Base-by-base conservation (phyloP, 2,888 invertebrate genomes). In the Acleris literana region DNA sequence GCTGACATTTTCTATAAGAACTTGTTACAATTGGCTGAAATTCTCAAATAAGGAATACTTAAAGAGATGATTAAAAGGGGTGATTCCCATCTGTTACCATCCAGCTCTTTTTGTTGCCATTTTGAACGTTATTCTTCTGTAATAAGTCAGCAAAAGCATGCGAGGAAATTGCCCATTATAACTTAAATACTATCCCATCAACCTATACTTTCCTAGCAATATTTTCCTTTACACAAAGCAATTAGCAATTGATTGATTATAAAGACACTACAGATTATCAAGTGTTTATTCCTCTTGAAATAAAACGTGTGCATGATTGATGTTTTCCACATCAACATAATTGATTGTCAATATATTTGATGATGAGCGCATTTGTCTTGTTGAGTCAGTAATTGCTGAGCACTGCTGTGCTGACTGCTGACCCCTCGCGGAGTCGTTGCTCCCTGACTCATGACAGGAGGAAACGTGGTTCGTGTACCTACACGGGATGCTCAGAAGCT, bases 341-440 rank as follows among this genome's bases (percentile, higher is more conserved):
- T 58, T 49, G 52, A 52, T 52, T 64, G 63, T 11, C 63, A 39
- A 55, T 48, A 59, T 13, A 39, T 46, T 20, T 29, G 13, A 44
- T 57, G 44, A 57, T 64, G 44, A 52, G 57, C n/a, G 46, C 63
- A 46, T 57, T 43, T 43, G 55, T 43, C 43, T 55, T 16, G n/a
- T 20, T n/a, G 25, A 16, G 22, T 55, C 20, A 43, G 20, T 55
- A 83, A 84, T 83, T 82, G 81, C 70, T 70, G 56, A 72, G 73
- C 78, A 80, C 81, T 80, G 82, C 82, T 6, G 25, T 25, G 25
- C 25, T 25, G 20, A n/a, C n/a, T 25, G 25, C 25, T 81, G 86
- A 88, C 87, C 88, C 81, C 80, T 87, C 86, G 83, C 71, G 46
- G 74, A 81, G 86, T 85, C 88, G 77, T 80, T 86, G 86, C 80